Base-by-base conservation (phyloP, 2,797 vertebrate species). In the Mormyrus hasselquistii region DNA sequence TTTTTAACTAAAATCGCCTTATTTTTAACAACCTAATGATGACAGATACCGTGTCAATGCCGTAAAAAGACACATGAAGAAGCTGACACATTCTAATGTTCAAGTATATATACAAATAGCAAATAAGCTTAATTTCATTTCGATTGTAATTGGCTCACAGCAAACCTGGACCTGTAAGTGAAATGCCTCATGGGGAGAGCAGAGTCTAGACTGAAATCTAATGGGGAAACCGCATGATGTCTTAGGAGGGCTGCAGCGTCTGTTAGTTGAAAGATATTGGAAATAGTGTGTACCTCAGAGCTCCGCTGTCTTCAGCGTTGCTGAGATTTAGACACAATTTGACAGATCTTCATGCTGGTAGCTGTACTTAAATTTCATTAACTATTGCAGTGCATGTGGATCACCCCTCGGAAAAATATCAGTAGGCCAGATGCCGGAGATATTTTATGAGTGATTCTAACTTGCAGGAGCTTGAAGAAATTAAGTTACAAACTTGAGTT, bases 351-450 rank as follows among this genome's bases (percentile, higher is more conserved):
- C 10, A 55, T 49, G 5, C 22, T 85, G 53, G 41, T 59, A 38
- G 44, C 82, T 52, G 57, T 19, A 65, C 14, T 52, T 29, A 47
- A 85, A 69, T 86, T 89, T 41, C n/a, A 85, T 89, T 89, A 89
- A 62, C 9, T 57, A 59, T 50, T 86, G 41, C 88, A 49, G 59
- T 65, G 62, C 25, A 52, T 89, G 41, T 49, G 84, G 47, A 69
- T 50, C 55, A 19, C 44, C 10, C 10, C 62, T 85, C 52, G 8
- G 38, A 84, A 84, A 85, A 62, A 34, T 29, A 86, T 86, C 8
- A 86, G 29, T 69, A 38, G 49, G 19, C 41, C 38, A 19, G 9
- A 65, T 85, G 57, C 16, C 0, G 14, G 10, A 69, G 14, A 3
- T 85, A 41, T 16, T 52, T 41, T 25, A 6, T 82, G 25, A 47